Base-by-base conservation (phyloP, 2,797 vertebrate species). In the Danio choprae region DNA sequence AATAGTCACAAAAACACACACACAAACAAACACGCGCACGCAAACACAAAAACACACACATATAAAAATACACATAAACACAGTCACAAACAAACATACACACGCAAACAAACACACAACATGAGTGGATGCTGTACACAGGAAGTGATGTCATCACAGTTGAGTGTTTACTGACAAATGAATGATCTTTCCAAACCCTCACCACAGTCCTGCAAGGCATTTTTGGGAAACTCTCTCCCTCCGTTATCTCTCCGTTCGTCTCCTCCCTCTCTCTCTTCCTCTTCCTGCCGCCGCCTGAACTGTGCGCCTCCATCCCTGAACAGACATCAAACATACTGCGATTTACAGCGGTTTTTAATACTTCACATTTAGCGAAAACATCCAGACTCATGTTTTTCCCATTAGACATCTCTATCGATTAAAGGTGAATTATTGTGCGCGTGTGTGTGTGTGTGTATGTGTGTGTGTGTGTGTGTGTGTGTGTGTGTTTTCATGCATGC, bases 191-290 rank as follows among this genome's bases (percentile, higher is more conserved):
- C 40, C 6, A 0, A 22, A 51, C 20, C 68, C 94, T 94, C 87
- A 96, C 95, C 0, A 93, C 76, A 67, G 92, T 93, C 77, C 77
- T 90, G 4, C 94, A 89, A 5, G 91, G 86, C 69, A 93, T 87
- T 88, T 96, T 96, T 44, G 84, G 83, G 58, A 91, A 90, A 77
- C 92, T 88, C 75, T 90, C 92, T 43, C 93, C 93, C 6, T 92
- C 87, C 67, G 93, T 91, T 15, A 91, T 55, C 0, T 93, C 92
- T 58, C 94, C 95, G 50, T 95, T 95, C 2, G 84, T 80, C 44
- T 71, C 87, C 72, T 95, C 93, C 93, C 95, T 94, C 85, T 94
- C 93, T 93, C 95, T 94, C 85, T 94, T 93, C 87, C 95, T 95
- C 87, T 96, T 96, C 81, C 94, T 93, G 56, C 81, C 90, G 83